A percentile compares a stretch with the other conserved stretches of the same genome.
phyloP scores from a whole-genome alignment of 2,888 invertebrate genomes.

The Chouioia cunea region DNA sequence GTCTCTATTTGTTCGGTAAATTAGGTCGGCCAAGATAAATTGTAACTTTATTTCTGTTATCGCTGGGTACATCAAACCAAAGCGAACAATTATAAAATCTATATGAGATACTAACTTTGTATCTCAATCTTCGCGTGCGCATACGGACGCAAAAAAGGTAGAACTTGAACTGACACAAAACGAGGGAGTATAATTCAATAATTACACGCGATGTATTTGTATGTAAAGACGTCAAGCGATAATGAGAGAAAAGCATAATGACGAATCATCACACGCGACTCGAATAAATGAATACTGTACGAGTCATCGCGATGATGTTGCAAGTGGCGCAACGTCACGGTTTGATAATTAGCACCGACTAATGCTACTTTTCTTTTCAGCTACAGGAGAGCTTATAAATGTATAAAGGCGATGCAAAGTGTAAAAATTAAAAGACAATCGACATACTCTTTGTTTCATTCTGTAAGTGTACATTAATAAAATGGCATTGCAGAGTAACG shows the following conservation, averaged over 20 bases:
- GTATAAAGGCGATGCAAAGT: slow-evolving; percentile 7
- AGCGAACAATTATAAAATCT: neutral
- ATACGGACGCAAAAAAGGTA: neutral
- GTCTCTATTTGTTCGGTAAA: slow-evolving; percentile 12
- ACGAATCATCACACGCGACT: slow-evolving; percentile 29
- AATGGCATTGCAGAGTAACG: neutral
- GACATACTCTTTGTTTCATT: neutral
- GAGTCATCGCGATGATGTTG: neutral
- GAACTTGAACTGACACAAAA: slow-evolving; percentile 1
- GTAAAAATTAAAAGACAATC: slow-evolving; percentile 10
- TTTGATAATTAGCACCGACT: slow-evolving; percentile 1
- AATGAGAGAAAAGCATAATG: slow-evolving; percentile 42
- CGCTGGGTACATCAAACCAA: neutral
- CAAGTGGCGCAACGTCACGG: neutral
- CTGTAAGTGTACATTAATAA: neutral
- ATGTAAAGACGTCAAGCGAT: slow-evolving; percentile 40
- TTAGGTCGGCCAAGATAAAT: slow-evolving; percentile 35
- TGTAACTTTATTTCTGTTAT: slow-evolving; percentile 5
- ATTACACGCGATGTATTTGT: neutral
- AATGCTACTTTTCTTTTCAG: neutral
- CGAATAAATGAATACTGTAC: slow-evolving; percentile 31
- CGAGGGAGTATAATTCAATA: slow-evolving; percentile 8
- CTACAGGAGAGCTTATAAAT: neutral
- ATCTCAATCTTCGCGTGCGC: neutral
- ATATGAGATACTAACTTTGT: too few relatives aligned